Evolutionary conservation across 1,140 invertebrate species (phyloP).

Genomic region (Dendrolimus kikuchii): DNA sequence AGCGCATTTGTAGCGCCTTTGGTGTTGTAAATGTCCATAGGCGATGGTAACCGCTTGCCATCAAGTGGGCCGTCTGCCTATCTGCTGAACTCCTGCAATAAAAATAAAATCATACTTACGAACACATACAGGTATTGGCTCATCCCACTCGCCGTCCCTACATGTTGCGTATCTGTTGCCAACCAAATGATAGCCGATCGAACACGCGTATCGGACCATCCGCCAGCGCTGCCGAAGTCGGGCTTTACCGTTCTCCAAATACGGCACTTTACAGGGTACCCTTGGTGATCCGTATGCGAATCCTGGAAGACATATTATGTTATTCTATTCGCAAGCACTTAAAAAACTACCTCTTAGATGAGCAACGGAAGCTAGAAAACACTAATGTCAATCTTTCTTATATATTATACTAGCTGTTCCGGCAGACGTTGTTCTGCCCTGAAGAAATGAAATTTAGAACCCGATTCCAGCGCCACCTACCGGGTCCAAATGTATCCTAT

Average conservation of each 20-base stretch:
- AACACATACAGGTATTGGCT: constrained; percentile 75
- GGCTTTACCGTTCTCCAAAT: constrained; percentile 47
- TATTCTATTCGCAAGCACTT: background rate
- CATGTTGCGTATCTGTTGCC: constrained; percentile 78
- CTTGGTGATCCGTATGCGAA: constrained; percentile 7
- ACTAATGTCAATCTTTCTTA: too few species aligned
- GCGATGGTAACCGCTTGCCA: too few species aligned
- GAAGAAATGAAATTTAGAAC: too few species aligned
- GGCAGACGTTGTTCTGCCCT: too few species aligned
- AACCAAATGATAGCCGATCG: constrained; percentile 71
- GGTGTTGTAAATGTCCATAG: too few species aligned
- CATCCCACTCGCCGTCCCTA: constrained; percentile 74
- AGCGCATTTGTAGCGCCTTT: too few species aligned
- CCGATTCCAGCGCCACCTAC: too few species aligned
- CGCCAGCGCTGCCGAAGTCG: constrained; percentile 49
- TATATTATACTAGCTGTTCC: too few species aligned
- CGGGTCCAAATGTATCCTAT: too few species aligned
- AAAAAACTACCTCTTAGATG: too few species aligned
- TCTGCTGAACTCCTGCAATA: background rate
- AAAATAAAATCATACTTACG: constrained; percentile 68
- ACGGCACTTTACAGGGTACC: constrained; percentile 15
- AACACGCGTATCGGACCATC: constrained; percentile 74
- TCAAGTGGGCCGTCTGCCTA: too few species aligned
- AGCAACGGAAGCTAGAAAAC: too few species aligned
- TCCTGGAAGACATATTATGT: constrained; percentile 17